Evolutionary conservation across 1,140 invertebrate species (phyloP), one percentile per base, ranked within the genome.

Genomic region (Ips typographus): DNA sequence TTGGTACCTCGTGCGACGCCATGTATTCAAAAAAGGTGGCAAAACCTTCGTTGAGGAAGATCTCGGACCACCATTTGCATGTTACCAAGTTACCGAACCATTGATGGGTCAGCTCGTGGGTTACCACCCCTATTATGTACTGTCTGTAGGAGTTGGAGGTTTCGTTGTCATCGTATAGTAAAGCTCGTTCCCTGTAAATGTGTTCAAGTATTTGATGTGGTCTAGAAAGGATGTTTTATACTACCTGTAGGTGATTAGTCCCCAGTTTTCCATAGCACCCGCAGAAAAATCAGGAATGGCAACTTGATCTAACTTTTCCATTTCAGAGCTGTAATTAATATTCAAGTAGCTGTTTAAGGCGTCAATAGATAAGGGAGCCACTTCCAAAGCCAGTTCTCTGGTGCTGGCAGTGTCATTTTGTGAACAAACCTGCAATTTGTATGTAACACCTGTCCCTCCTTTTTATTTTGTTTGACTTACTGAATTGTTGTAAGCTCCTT

Each of bases 251-350:
- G 92, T 93, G 0, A 94, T 87, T 1, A 94, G 80, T 39, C 92
- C 92, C 93, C 95, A 98, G 82, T 98, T 94, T 81, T 98, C 96
- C 90, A 98, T 98, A 1, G 95, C 95, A 5, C 94, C 95, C 1
- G 94, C 94, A 1, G 91, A 89, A 83, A 98, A 98, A 82, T 98
- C 95, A 3, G 95, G 95, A 72, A 98, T 93, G 4, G 93, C 94
- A 37, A 71, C 62, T 43, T 73, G 69, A 63, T 71, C 61, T 37
- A 73, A 40, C 47, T 73, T 71, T 5, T 39, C 38, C 43, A 73
- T 62, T 22, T n/a, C n/a, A 2, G 58, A 1, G 41, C 51, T 73
- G 40, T 73, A 73, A 41, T 71, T 70, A 4, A 69, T 36, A 4
- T 37, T 36, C 40, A 67, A 65, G 44, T 71, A 73, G 6, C 66